Base-by-base conservation (phyloP, 2,113 vertebrate genomes). In the Myxocyprinus asiaticus region DNA sequence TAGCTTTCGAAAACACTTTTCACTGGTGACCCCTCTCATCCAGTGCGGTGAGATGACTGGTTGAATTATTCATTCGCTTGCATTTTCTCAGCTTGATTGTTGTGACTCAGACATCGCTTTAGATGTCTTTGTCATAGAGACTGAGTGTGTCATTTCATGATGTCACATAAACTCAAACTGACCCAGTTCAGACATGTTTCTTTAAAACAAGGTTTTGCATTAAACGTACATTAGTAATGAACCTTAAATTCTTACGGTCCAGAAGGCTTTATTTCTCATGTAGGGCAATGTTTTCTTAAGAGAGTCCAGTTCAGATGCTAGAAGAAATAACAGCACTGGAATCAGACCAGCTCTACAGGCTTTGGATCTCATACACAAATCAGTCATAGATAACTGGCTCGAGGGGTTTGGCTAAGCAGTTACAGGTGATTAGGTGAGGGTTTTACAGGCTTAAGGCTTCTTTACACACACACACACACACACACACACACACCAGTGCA, bases 341-440 rank as follows among this genome's bases (percentile, higher is more conserved):
- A 76, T 65, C 33, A n/a, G 74, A 76, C 65, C 73, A 65, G 48
- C 47, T 65, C 62, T 65, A 76, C 22, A 0, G 62, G 62, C 48
- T 76, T 76, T 76, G 48, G 62, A 76, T 76, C 62, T 76, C 22
- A 11, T 47, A 55, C 61, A 65, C 62, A 75, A 75, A 75, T 75
- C 72, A 63, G 58, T 75, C 72, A 75, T n/a, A 76, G 74, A 76
- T 76, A 63, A 63, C 33, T 63, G 61, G 61, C 61, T 42, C 33
- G 7, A 42, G 6, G 61, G 9, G 17, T 42, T 53, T 76, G 61
- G 74, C 61, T 76, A 65, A 76, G 74, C 74, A 76, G 74, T 76
- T 65, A 66, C 61, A 65, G 74, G 74, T 76, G 61, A 66, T 76
- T 76, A 76, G 74, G 74, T 76, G 74, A 66, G 62, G 33, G 62